Conservation (phyloP, 2,113 vertebrate species). For the Amphilophus citrinellus region DNA sequence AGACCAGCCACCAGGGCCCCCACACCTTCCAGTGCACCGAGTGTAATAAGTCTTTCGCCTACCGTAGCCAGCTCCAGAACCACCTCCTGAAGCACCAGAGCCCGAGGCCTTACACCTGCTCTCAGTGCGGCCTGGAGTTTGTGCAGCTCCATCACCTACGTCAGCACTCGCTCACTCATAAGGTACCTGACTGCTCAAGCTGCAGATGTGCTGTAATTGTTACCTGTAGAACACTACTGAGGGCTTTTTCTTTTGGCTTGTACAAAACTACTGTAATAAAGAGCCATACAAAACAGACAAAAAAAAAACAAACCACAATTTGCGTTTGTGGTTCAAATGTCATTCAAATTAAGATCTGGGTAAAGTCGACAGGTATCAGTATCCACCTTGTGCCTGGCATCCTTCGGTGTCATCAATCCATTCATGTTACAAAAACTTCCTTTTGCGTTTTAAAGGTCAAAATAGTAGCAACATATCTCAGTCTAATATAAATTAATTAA, state of each 20-base stretch:
- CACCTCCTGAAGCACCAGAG: slow-evolving; percentile 97
- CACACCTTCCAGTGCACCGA: slow-evolving; percentile 97
- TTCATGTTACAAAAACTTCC: background rate
- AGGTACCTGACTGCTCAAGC: slow-evolving; percentile 59
- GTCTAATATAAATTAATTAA: background rate
- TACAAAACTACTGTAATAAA: background rate
- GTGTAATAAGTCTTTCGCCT: slow-evolving; percentile 95
- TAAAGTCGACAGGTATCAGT: slow-evolving; percentile 26
- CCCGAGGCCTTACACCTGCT: slow-evolving; percentile 94
- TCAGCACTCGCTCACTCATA: slow-evolving; percentile 96
- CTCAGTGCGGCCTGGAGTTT: slow-evolving; percentile 97
- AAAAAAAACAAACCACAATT: background rate
- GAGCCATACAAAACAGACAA: background rate
- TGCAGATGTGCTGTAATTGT: slow-evolving; percentile 16
- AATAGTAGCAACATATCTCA: background rate
- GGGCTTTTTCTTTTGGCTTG: background rate
- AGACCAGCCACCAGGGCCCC: slow-evolving; percentile 94
- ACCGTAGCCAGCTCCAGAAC: slow-evolving; percentile 98
- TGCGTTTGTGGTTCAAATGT: slow-evolving; percentile 1
- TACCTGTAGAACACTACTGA: background rate
- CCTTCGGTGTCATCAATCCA: background rate
- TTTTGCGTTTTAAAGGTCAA: background rate
- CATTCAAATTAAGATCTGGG: slow-evolving; percentile 10
- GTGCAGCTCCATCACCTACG: slow-evolving; percentile 97
- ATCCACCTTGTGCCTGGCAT: background rate